Evolutionary conservation across 92 coral and sea anemone genomes (phyloP), one percentile per base, ranked within the genome.

Genomic region (Zoanthus sociatus): DNA sequence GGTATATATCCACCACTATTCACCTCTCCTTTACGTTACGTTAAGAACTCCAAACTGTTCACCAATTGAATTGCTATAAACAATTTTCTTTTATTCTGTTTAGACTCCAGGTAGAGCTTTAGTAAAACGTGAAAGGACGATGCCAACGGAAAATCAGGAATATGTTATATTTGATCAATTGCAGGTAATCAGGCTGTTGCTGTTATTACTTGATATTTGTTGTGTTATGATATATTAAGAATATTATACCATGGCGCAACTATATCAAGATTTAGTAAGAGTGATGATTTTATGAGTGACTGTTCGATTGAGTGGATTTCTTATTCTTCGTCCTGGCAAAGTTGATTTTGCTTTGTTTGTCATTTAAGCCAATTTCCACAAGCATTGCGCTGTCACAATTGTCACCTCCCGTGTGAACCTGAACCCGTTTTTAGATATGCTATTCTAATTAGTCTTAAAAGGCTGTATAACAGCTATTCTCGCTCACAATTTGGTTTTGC

Each of bases 131-230:
- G 94, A 87, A 56, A 81, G 79, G 76, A 64, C 33, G 54, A 64
- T 93, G 3, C 86, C 88, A 53, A 37, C 26, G 37, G 84, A 79
- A 67, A 89, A 89, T 15, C 96, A 94, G 44, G 98, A 94, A 45
- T 94, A 94, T 48, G 95, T 94, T 7, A 93, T 94, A 79, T 94
- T 94, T 73, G 98, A 94, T 64, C 98, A 95, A 13, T 56, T 94
- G 74, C 95, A 94, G 95, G 98, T 91, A 44, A 78, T 48, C 15
- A 26, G 46, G 6, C 60, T 54, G 42, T 37, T 37, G 6, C 60
- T 54, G 42, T 37, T 37, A 37, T 37, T 37, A 37, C 42, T 37
- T 4, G 42, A 2, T 37, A 37, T 37, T 37, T 10, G 60, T 9
- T 7, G 11, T 54, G 60, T 9, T 15, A 54, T 54, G 15, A 10